Conservation (phyloP, 2,113 vertebrate species). For the Noturus placidus region DNA sequence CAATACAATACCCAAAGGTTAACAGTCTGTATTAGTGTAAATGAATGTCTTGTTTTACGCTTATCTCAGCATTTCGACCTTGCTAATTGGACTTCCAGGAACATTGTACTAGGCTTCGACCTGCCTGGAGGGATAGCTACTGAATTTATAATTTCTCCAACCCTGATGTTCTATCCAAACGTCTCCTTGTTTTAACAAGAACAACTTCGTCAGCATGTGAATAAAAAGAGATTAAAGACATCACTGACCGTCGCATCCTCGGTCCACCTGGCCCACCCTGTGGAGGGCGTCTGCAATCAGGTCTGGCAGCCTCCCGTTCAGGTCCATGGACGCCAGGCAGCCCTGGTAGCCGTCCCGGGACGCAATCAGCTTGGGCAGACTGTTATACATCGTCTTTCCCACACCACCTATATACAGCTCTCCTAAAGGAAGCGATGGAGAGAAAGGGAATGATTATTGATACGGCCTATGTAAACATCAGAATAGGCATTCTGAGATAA, state of each 20-base stretch:
- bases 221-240: background rate
- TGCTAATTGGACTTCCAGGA: background rate
- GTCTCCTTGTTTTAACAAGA: background rate
- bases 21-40: background rate
- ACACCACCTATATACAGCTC: conserved; percentile 91
- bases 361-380: conserved; percentile 87
- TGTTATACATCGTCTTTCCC: conserved; percentile 83
- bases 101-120: background rate
- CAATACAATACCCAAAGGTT: background rate
- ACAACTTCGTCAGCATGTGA: background rate
- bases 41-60: background rate
- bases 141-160: background rate
- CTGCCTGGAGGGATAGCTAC: background rate
- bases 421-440: conserved; percentile 64
- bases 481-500: too few species aligned
- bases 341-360: conserved; percentile 91
- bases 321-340: conserved; percentile 88
- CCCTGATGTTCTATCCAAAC: background rate
- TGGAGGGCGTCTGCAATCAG: conserved; percentile 90
- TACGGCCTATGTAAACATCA: too few species aligned
- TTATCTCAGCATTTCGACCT: background rate
- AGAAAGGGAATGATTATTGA: background rate
- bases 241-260: conserved; percentile 86
- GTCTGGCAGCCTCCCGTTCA: conserved; percentile 91
- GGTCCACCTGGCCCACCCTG: conserved; percentile 85